Evolutionary conservation across 2,113 vertebrate genomes (phyloP).

Genomic region (Paramormyrops kingsleyae): DNA sequence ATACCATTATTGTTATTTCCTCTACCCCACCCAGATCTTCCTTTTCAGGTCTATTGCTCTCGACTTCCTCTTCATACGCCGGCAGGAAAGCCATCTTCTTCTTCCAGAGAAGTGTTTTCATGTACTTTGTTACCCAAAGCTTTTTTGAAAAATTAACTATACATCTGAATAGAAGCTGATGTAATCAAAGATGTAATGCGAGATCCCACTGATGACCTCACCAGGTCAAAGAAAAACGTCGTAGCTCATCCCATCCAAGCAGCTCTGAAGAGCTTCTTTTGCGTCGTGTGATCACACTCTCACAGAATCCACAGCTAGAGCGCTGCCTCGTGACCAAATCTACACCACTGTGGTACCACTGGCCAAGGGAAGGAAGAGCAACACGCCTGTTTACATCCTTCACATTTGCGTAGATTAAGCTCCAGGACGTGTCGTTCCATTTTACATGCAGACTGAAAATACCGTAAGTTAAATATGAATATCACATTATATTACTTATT

Average conservation of each 20-base stretch:
- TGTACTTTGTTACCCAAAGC: not conserved
- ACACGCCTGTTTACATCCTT: not conserved
- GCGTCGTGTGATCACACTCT: not conserved
- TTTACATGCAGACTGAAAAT: not conserved
- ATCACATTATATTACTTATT: not conserved
- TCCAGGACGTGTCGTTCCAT: not conserved
- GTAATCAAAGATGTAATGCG: not conserved
- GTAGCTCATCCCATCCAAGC: not conserved
- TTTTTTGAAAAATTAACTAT: not conserved
- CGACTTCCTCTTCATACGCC: not conserved
- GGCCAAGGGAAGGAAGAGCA: not conserved
- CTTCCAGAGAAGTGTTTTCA: not conserved
- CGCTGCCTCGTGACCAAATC: not conserved
- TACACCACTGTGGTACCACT: not conserved
- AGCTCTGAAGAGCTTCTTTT: not conserved
- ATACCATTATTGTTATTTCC: not conserved
- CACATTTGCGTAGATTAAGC: not conserved
- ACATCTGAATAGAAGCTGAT: not conserved
- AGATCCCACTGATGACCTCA: not conserved
- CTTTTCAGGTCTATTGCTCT: not conserved
- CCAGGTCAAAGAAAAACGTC: not conserved
- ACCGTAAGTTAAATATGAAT: not conserved
- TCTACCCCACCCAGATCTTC: not conserved
- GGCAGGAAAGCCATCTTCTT: not conserved
- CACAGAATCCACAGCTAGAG: not conserved